Evolutionary conservation across 2,113 vertebrate genomes (phyloP).

Genomic region (Brachypodius melanocephalos): DNA sequence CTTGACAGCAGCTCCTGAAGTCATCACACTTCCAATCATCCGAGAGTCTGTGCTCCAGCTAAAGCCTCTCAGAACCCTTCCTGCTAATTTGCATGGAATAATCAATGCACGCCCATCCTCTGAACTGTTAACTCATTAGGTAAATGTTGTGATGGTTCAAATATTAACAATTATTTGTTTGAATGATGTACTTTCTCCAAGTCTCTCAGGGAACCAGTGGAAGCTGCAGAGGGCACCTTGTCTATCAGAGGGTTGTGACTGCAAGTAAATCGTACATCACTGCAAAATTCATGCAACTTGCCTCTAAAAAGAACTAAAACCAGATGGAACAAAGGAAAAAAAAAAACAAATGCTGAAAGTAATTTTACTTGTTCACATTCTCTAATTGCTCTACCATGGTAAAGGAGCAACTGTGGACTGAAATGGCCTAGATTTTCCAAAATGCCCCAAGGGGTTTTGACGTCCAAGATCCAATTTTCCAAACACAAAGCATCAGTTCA

Average conservation of each 20-base stretch:
- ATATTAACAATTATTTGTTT: background rate
- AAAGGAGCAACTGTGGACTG: background rate
- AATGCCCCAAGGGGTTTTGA: background rate
- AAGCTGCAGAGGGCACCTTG: background rate
- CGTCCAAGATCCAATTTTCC: background rate
- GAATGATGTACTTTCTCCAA: background rate
- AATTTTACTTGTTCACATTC: background rate
- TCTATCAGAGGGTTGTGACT: background rate
- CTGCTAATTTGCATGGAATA: background rate
- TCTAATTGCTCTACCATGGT: background rate
- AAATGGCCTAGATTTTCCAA: background rate
- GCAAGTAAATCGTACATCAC: background rate
- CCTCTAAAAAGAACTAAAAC: background rate
- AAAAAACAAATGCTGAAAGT: background rate
- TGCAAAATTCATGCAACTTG: background rate
- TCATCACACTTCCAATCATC: background rate
- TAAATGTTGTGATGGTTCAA: background rate
- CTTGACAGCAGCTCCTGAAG: constrained; percentile 13
- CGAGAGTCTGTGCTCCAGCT: background rate
- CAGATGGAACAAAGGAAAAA: background rate
- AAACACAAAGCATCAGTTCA: background rate
- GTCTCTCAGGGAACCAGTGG: background rate
- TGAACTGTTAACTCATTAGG: background rate
- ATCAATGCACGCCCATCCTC: background rate
- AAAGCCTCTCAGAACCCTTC: background rate